Conservation (phyloP, 2,113 vertebrate genomes). For the Galbula dea region DNA sequence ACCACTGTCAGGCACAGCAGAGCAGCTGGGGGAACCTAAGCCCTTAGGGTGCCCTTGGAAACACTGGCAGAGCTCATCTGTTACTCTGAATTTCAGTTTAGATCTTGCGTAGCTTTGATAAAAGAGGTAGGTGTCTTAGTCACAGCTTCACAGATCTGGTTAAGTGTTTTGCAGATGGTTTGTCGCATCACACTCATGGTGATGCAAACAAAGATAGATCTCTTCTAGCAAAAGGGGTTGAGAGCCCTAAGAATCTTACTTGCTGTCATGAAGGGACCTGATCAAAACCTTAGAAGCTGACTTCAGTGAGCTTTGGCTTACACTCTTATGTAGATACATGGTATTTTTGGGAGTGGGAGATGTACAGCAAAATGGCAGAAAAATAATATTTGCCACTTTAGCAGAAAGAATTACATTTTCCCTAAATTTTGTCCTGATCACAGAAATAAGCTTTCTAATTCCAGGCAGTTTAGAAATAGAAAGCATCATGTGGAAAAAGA, state of each 20-base stretch:
- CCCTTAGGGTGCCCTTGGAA: background rate
- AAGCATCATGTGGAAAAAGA: background rate
- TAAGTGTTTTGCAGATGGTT: constrained; percentile 13
- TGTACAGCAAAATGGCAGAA: background rate
- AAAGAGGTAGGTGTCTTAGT: constrained; percentile 70
- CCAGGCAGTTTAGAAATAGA: background rate
- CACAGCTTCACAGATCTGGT: constrained; percentile 55
- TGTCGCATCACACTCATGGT: background rate
- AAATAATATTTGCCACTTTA: background rate
- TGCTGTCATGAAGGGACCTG: background rate
- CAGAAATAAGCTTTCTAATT: background rate
- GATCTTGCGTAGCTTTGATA: constrained; percentile 8
- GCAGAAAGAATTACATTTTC: background rate
- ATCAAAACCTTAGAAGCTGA: background rate
- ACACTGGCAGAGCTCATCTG: background rate
- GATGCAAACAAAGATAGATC: background rate
- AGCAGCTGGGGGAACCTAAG: background rate
- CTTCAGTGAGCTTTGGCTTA: background rate
- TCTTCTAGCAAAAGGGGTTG: background rate
- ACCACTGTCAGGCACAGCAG: background rate
- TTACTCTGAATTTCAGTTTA: background rate
- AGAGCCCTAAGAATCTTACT: background rate
- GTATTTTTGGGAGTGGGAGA: background rate
- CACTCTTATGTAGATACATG: background rate
- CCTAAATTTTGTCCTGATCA: background rate